These are phyloP conservation scores for Antrozous pallidus DNA, from an alignment of 2,797 vertebrate species.

Conservation along the genomic window DNA sequence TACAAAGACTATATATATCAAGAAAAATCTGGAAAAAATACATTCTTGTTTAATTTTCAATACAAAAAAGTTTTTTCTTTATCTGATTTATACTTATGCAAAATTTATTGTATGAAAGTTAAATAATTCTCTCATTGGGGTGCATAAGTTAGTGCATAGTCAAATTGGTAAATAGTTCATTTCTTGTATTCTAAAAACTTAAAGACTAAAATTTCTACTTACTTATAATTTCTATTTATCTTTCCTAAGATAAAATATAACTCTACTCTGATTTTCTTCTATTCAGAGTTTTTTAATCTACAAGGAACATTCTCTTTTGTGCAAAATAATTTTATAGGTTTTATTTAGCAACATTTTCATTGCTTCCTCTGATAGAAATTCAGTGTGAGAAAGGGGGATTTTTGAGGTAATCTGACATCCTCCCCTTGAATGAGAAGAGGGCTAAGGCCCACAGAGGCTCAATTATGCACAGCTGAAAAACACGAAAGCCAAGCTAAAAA, in stretches of 20 bases:
- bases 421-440: background rate
- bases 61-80: background rate
- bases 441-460: background rate
- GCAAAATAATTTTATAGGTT: constrained; percentile 20
- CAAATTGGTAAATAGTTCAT: constrained; percentile 23
- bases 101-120: background rate
- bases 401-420: constrained; percentile 33
- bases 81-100: background rate
- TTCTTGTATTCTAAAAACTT: constrained; percentile 40
- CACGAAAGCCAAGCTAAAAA: background rate
- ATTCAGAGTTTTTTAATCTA: constrained; percentile 14
- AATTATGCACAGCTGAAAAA: background rate
- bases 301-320: background rate
- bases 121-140: constrained; percentile 8
- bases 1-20: constrained; percentile 12
- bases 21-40: background rate
- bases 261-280: background rate
- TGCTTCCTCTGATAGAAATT: constrained; percentile 16
- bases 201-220: constrained; percentile 30
- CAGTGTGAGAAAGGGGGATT: constrained; percentile 40
- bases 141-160: background rate
- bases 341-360: constrained; percentile 49
- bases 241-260: constrained; percentile 36
- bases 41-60: background rate
- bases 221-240: constrained; percentile 44